Percentiles rank a stretch among this genome's conserved stretches.
Evolutionary conservation across 1,140 invertebrate species (phyloP).

Genomic region (Drosophila equinoxialis): DNA sequence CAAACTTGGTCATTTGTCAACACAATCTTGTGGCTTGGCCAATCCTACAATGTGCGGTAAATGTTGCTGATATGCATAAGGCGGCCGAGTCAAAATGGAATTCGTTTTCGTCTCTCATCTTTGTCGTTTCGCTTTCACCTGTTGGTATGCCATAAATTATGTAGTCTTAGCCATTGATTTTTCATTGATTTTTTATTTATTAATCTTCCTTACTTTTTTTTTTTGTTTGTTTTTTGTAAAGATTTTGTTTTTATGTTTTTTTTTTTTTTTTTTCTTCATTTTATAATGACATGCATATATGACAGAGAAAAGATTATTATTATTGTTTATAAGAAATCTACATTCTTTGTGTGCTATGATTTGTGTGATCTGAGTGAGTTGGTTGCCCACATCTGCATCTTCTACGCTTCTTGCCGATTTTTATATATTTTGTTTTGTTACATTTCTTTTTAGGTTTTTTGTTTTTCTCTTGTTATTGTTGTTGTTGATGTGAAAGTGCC

Average conservation of each 20-base stretch:
- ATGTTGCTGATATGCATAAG: constrained; percentile 56
- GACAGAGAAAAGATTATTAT: constrained; percentile 68
- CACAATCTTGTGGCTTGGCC: constrained; percentile 31
- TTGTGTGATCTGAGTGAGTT: constrained; percentile 46
- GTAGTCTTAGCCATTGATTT: constrained; percentile 63
- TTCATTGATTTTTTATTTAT: constrained; percentile 81
- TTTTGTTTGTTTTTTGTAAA: constrained; percentile 36
- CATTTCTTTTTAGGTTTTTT: constrained; percentile 25
- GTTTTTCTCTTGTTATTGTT: constrained; percentile 32
- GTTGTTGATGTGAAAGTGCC: constrained; percentile 69
- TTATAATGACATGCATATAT: constrained; percentile 82
- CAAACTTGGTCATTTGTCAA: constrained; percentile 66
- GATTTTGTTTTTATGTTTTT: constrained; percentile 61
- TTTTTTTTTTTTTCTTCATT: constrained; percentile 68
- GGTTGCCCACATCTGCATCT: constrained; percentile 65
- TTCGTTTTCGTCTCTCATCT: constrained; percentile 31
- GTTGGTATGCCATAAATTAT: constrained; percentile 53
- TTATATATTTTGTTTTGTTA: constrained; percentile 25
- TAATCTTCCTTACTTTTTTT: constrained; percentile 67
- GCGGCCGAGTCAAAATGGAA: constrained; percentile 23
- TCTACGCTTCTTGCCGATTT: constrained; percentile 62
- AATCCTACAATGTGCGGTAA: constrained; percentile 6
- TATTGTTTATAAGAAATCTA: constrained; percentile 65
- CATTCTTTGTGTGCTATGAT: constrained; percentile 68
- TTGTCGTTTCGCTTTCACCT: constrained; percentile 66